Base-by-base conservation (phyloP, 2,888 invertebrate genomes). In the Cerceris rybyensis region DNA sequence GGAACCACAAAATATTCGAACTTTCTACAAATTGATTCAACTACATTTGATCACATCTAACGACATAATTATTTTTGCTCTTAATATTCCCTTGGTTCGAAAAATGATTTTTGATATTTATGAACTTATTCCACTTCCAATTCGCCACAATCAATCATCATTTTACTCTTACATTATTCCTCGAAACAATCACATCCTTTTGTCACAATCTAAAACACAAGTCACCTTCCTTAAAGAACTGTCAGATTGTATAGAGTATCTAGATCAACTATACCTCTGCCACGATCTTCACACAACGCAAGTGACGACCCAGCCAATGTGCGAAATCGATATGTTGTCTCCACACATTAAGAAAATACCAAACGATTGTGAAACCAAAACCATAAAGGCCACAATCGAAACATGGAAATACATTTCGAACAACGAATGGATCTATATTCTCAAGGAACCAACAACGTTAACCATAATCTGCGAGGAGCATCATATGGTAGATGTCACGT, bases 371-470 rank as follows among this genome's bases (percentile, higher is more conserved):
- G 13, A 60, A 0, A 69, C 69, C 4, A 69, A 42, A 14, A 61
- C 54, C 6, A 61, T 69, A 9, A 69, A 61, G 11, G 69, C 69
- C 28, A 6, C 6, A 28, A 69, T 61, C 8, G 69, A 70, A 16
- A 63, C 57, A 14, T 63, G 55, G 55, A 69, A 50, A 1, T 60
- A 39, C 1, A 54, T 63, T 2, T 8, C 6, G 0, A 49, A 63
- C 16, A 70, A 70, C 54, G 6, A 63, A 57, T 70, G 70, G 63
- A 63, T 63, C 8, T 70, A 70, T 43, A 16, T 63, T 9, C 54
- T 69, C 0, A 50, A 69, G 39, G 11, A 69, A 7, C 69, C 59
- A 61, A 69, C 61, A 14, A 60, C 69, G 0, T 13, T 69, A 39
- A 69, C 69, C 0, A 43, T 69, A 4, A 54, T 69, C 8, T 69